A percentile compares a stretch with the other conserved stretches of the same genome.
Evolutionary conservation across 2,113 vertebrate genomes (phyloP).

Genomic region (Manacus vitellinus): DNA sequence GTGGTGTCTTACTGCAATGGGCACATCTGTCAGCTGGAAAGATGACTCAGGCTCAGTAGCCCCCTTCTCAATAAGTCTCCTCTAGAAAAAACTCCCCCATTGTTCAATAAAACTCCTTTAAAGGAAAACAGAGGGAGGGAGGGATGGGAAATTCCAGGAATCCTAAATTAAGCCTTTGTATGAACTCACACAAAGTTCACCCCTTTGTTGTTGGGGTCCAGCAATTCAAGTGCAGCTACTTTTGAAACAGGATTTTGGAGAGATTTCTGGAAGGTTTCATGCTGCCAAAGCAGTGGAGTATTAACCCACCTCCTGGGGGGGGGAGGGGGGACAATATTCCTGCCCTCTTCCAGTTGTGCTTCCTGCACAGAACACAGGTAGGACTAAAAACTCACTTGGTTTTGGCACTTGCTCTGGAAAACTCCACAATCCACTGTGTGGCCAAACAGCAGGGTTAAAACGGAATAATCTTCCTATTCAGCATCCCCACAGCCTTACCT

Average conservation of each 20-base stretch:
- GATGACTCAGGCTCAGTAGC: conserved; percentile 27
- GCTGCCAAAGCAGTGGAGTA: not conserved
- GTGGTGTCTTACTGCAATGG: not conserved
- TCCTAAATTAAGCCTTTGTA: not conserved
- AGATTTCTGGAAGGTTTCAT: not conserved
- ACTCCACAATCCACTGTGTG: not conserved
- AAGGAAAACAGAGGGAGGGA: not conserved
- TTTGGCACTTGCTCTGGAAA: not conserved
- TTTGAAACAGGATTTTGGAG: not conserved
- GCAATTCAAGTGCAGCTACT: not conserved
- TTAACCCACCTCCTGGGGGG: not conserved
- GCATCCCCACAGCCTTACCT: not conserved
- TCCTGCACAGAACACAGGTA: not conserved
- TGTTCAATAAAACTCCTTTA: conserved; percentile 26
- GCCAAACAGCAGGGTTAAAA: not conserved
- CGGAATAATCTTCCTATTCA: not conserved
- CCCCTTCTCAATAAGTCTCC: conserved; percentile 6
- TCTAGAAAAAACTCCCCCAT: not conserved
- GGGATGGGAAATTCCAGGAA: not conserved
- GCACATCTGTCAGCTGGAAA: not conserved
- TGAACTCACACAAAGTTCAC: not conserved
- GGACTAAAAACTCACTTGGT: not conserved
- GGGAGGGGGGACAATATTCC: too few species aligned
- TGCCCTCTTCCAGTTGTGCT: not conserved
- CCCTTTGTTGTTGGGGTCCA: not conserved